Evolutionary conservation across 2,113 vertebrate species (phyloP), one percentile per base, ranked within the genome.

Genomic region (Dicerorhinus sumatrensis): DNA sequence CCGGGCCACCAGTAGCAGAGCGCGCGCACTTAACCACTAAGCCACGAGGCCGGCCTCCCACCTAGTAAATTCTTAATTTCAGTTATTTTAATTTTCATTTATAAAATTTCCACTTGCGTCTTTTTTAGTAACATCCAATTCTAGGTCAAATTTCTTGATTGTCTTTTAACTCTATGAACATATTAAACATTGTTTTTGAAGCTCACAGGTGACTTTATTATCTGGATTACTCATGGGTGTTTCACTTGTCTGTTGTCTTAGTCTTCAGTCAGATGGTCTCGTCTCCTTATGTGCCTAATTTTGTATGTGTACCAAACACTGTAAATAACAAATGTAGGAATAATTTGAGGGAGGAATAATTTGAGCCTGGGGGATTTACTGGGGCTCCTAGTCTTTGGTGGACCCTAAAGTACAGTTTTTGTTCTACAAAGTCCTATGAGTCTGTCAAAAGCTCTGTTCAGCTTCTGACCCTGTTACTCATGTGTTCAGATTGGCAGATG

Each of bases 31-130:
- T 42, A 42, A 42, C 42, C 42, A 42, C 42, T 42, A 42, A 42
- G 42, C 42, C 42, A 42, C 42, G 42, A 42, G 42, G 42, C 42
- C 42, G 42, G 42, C 42, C 5, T 42, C 42, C 51, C 7, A 83
- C 20, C n/a, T 27, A 70, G 39, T 90, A 27, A 82, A 82, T 86
- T 87, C 65, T 89, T 77, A 23, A 92, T 79, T 89, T 77, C 54
- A 42, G 48, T 65, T 70, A 75, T 16, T 79, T 2, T 25, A 56
- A 77, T 80, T 80, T 80, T 88, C 29, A 39, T 12, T 72, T 63
- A 72, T 2, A 60, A 27, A 67, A 79, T 51, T 85, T 65, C 42
- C 29, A 54, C 20, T 48, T 67, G 10, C 29, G 46, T 80, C 39
- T 69, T 39, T 42, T 58, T 82, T 4, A 31, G 72, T 29, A 54